phyloP scores from a whole-genome alignment of 2,888 invertebrate species.

The Ornithoptera priamus region DNA sequence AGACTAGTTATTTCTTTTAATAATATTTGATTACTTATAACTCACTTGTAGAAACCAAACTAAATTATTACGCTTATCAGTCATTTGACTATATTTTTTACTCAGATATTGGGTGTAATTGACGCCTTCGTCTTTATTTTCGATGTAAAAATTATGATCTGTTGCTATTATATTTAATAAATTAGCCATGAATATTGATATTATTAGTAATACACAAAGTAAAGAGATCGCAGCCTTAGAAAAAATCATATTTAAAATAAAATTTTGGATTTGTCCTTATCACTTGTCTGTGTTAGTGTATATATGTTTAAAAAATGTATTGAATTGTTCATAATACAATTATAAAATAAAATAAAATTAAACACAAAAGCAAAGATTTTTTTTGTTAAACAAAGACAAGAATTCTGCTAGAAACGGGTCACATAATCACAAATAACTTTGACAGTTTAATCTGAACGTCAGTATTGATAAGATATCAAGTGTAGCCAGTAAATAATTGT shows the following conservation, averaged over 20 bases:
- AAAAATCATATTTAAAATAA: slow-evolving; percentile 77
- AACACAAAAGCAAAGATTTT: slow-evolving; percentile 2
- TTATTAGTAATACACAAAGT: slow-evolving; percentile 81
- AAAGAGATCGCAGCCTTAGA: slow-evolving; percentile 82
- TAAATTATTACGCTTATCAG: slow-evolving; percentile 79
- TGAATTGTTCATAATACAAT: slow-evolving; percentile 17
- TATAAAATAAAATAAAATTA: neutral
- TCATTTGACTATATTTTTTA: slow-evolving; percentile 70
- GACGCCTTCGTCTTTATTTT: slow-evolving; percentile 53
- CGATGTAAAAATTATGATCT: slow-evolving; percentile 70
- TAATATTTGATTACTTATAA: slow-evolving; percentile 16
- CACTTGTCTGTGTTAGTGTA: slow-evolving; percentile 9
- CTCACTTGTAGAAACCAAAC: slow-evolving; percentile 89
- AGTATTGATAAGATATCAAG: slow-evolving; percentile 15
- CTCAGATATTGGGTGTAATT: slow-evolving; percentile 59
- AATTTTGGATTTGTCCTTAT: slow-evolving; percentile 11
- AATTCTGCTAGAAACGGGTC: slow-evolving; percentile 22
- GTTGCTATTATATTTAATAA: slow-evolving; percentile 84
- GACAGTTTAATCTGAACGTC: slow-evolving; percentile 6
- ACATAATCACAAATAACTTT: slow-evolving; percentile 17
- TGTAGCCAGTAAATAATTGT: slow-evolving; percentile 1
- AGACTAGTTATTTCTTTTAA: neutral
- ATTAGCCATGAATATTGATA: slow-evolving; percentile 85
- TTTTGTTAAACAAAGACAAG: slow-evolving; percentile 22
- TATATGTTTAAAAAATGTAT: neutral